A percentile compares a stretch with the other conserved stretches of the same genome.
Conservation (phyloP, 2,888 invertebrate species). For the Volucella inflata region DNA sequence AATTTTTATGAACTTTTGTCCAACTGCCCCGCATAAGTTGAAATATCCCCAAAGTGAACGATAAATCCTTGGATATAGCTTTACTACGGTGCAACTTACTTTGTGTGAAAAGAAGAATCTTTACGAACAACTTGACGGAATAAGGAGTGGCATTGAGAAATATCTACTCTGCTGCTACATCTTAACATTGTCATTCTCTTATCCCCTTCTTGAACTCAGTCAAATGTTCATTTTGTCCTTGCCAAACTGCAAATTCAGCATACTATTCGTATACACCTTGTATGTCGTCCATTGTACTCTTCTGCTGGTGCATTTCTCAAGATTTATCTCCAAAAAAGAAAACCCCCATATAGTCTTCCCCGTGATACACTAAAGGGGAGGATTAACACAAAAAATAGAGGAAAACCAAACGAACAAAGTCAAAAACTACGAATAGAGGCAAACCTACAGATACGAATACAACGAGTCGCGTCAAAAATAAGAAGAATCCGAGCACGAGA, state of each 20-base stretch:
- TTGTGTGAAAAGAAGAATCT: constrained; percentile 38
- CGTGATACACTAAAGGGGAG: constrained; percentile 35
- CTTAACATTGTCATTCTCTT: too few species aligned
- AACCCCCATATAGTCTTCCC: constrained; percentile 1
- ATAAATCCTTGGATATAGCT: too few species aligned
- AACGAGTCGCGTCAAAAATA: too few species aligned
- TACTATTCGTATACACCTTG: not conserved
- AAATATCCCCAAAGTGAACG: too few species aligned
- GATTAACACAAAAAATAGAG: constrained; percentile 13
- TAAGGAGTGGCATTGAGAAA: constrained; percentile 66
- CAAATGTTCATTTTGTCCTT: not conserved
- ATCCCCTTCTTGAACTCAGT: not conserved
- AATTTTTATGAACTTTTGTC: too few species aligned
- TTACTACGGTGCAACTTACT: too few species aligned
- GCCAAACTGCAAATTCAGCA: constrained; percentile 44
- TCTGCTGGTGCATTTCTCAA: constrained; percentile 20
- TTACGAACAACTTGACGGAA: constrained; percentile 13
- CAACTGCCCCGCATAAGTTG: too few species aligned
- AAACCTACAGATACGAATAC: too few species aligned
- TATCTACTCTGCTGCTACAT: not conserved
- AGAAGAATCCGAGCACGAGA: not conserved
- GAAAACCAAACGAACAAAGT: too few species aligned
- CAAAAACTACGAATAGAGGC: too few species aligned
- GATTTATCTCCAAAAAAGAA: constrained; percentile 9
- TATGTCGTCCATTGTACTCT: too few species aligned